A percentile compares a stretch with the other conserved stretches of the same genome.
Conservation (phyloP, 2,113 vertebrate genomes). For the Rhineura floridana region DNA sequence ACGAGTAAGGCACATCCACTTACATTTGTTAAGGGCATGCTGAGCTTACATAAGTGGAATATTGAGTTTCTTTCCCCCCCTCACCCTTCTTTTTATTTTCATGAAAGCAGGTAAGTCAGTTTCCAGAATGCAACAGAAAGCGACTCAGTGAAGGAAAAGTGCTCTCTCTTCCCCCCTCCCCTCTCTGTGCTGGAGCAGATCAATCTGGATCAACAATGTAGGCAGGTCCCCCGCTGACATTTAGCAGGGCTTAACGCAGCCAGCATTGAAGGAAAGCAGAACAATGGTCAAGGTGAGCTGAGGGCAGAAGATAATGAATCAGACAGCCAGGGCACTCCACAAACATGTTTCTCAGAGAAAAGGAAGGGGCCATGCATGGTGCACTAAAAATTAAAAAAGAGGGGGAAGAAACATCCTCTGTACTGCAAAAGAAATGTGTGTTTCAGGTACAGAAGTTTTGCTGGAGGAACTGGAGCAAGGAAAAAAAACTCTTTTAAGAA, state of each 20-base stretch:
- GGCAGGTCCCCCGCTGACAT: constrained; percentile 57
- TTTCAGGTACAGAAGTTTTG: not conserved
- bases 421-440: not conserved
- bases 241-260: constrained; percentile 56
- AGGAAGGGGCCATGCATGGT: not conserved
- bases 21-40: constrained; percentile 61
- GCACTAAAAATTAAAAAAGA: not conserved
- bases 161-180: too few relatives aligned
- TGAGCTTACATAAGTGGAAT: constrained; percentile 61
- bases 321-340: not conserved
- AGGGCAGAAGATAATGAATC: constrained; percentile 39
- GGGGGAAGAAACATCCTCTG: not conserved
- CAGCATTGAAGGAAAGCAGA: constrained; percentile 52
- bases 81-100: not conserved
- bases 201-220: constrained; percentile 48
- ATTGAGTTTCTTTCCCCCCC: constrained; percentile 23
- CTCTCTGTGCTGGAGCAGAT: constrained; percentile 20
- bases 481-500: too few relatives aligned
- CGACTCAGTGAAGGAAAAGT: constrained; percentile 37
- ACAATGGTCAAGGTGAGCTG: constrained; percentile 62
- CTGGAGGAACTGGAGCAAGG: not conserved
- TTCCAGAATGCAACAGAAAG: constrained; percentile 54
- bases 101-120: constrained; percentile 53
- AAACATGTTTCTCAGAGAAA: not conserved
- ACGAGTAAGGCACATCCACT: constrained; percentile 57